These are phyloP conservation scores for Anagrus nilaparvatae DNA, from an alignment of 1,140 invertebrate genomes.

Conservation along the genomic window DNA sequence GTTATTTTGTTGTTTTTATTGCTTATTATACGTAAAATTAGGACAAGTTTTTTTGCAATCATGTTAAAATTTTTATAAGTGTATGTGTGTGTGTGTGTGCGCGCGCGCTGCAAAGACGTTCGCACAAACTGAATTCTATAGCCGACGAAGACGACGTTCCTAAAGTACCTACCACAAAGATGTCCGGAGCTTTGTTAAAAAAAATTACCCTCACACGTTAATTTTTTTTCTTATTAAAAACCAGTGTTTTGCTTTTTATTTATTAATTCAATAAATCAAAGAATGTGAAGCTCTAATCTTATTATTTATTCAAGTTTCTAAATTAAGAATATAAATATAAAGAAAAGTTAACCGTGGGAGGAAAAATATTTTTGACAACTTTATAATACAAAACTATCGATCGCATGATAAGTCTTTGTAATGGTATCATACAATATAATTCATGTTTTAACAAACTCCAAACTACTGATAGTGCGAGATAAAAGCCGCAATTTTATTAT, in stretches of 20 bases:
- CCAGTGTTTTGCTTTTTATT: not conserved
- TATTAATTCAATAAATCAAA: not conserved
- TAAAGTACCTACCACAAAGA: not conserved
- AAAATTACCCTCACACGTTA: too few relatives aligned
- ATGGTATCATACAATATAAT: too few relatives aligned
- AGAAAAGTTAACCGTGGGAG: not conserved
- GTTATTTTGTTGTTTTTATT: too few relatives aligned
- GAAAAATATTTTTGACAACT: not conserved
- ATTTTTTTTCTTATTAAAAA: not conserved
- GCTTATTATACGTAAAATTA: too few relatives aligned
- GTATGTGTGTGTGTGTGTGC: slow-evolving; percentile 3
- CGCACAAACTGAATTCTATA: not conserved
- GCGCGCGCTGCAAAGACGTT: not conserved
- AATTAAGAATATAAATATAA: not conserved
- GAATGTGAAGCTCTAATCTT: not conserved
- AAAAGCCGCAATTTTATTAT: too few relatives aligned
- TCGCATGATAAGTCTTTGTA: too few relatives aligned
- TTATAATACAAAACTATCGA: too few relatives aligned
- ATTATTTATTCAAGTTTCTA: not conserved
- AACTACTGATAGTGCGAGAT: too few relatives aligned
- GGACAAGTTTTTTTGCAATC: too few relatives aligned
- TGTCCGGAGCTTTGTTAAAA: not conserved
- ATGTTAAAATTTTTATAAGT: too few relatives aligned
- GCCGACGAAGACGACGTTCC: not conserved
- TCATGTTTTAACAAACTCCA: too few relatives aligned